Conservation (phyloP, 2,113 vertebrate species). For the Atractosteus spatula region DNA sequence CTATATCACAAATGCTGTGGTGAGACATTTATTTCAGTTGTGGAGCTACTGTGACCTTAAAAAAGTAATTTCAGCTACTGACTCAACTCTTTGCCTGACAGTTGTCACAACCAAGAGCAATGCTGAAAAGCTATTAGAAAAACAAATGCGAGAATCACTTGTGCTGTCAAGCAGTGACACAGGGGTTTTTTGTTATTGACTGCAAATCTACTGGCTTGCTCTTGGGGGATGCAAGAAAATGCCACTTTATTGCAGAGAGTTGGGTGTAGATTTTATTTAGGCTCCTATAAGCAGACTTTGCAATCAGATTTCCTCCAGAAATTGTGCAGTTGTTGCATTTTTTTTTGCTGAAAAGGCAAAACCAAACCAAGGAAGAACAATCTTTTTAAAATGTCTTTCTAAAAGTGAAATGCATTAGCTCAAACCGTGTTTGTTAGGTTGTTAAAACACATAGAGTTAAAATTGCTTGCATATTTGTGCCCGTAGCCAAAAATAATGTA, state of each 20-base stretch:
- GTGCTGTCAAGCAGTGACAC: not conserved
- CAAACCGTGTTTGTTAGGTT: too few species aligned
- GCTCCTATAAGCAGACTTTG: not conserved
- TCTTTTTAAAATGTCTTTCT: too few species aligned
- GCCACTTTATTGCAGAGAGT: not conserved
- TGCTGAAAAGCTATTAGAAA: not conserved
- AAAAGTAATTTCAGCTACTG: not conserved
- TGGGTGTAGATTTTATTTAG: not conserved
- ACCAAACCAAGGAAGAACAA: too few species aligned
- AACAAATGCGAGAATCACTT: slow-evolving; percentile 3
- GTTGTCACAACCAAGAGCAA: not conserved
- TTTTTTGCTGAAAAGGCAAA: too few species aligned
- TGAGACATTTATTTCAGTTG: slow-evolving; percentile 1
- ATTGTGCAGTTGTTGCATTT: too few species aligned
- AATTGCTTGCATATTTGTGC: too few species aligned
- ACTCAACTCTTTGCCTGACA: not conserved
- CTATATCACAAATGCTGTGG: not conserved
- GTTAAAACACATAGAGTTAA: too few species aligned
- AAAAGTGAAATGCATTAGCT: too few species aligned
- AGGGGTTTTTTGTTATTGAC: not conserved
- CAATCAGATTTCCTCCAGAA: not conserved
- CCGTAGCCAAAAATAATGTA: too few species aligned
- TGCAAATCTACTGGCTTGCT: not conserved
- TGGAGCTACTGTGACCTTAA: not conserved
- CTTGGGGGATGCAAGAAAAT: not conserved